Percentiles rank a stretch among this genome's conserved stretches.
These are phyloP conservation scores for Dipus sagitta DNA, from an alignment of 2,797 vertebrate species.

Conservation along the genomic window DNA sequence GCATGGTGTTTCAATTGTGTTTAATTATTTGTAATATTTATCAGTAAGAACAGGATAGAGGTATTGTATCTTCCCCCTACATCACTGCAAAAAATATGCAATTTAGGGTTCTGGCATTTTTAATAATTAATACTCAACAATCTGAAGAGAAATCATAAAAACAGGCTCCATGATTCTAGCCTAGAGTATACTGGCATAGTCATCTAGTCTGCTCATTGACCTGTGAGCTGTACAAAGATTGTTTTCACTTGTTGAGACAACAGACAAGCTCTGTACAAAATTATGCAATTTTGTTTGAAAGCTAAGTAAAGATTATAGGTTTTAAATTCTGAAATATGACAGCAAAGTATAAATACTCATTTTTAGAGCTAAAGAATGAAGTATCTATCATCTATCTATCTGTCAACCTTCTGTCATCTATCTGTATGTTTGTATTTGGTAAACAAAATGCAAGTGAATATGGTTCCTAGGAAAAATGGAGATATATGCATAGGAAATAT, in stretches of 20 bases:
- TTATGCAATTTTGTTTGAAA: background rate
- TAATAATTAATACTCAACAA: background rate
- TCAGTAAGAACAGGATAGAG: background rate
- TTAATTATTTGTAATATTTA: background rate
- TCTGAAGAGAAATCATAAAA: background rate
- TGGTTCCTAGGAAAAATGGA: background rate
- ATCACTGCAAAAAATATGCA: background rate
- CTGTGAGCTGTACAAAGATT: background rate
- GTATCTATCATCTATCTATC: background rate
- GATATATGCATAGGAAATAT: background rate
- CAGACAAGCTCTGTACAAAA: background rate
- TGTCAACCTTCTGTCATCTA: background rate
- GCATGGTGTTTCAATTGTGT: background rate
- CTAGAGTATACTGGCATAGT: background rate
- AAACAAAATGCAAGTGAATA: conserved; percentile 4
- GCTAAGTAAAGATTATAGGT: background rate
- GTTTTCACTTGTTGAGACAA: background rate
- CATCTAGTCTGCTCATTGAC: background rate
- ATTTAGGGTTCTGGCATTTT: background rate
- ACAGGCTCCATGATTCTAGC: background rate
- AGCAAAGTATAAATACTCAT: background rate
- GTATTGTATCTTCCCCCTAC: background rate
- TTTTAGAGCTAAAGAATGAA: background rate
- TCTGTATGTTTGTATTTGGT: background rate
- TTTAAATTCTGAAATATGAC: background rate